Evolutionary conservation across 2,888 invertebrate genomes (phyloP), one percentile per base, ranked within the genome.

Genomic region (Trachelus iudaicus): DNA sequence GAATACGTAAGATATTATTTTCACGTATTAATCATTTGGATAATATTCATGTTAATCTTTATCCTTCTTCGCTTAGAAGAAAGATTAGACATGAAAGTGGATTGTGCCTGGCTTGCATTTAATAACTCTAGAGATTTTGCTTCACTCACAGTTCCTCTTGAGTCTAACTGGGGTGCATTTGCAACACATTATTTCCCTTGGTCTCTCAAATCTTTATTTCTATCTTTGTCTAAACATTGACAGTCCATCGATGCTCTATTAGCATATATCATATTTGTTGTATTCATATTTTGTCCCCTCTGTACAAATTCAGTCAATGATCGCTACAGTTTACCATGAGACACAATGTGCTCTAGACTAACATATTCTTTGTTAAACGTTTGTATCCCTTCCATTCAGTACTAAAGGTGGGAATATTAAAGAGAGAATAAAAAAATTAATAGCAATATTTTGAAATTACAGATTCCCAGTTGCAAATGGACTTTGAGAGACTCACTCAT

Each of bases 141-240:
- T 91, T 90, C 80, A 88, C 85, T 90, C 87, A 88, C 85, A 85
- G 83, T 81, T 85, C 85, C 86, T 86, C 83, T 88, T 87, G 87
- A 90, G 90, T 91, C 91, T 92, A 92, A 92, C 90, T 89, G 90
- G 90, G 92, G 92, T 92, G 92, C 92, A 92, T 92, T 92, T 92
- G 92, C 92, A 92, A 92, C 92, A 87, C 82, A 79, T 80, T 82
- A 80, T 79, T 83, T 82, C 82, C 80, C 83, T 81, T 79, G 83
- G 77, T 83, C 79, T 83, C 76, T 82, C 82, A 35, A 33, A 78
- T 83, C 81, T 80, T 81, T 83, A 78, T 79, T 75, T 82, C 83
- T 79, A 79, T 79, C 68, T 77, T 75, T 75, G 68, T 37, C 69
- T 77, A 76, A 74, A 79, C 69, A 76, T 80, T 80, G 73, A 84